These are phyloP conservation scores for Escarpia spicata DNA, from an alignment of 2,888 invertebrate genomes.

Conservation along the genomic window DNA sequence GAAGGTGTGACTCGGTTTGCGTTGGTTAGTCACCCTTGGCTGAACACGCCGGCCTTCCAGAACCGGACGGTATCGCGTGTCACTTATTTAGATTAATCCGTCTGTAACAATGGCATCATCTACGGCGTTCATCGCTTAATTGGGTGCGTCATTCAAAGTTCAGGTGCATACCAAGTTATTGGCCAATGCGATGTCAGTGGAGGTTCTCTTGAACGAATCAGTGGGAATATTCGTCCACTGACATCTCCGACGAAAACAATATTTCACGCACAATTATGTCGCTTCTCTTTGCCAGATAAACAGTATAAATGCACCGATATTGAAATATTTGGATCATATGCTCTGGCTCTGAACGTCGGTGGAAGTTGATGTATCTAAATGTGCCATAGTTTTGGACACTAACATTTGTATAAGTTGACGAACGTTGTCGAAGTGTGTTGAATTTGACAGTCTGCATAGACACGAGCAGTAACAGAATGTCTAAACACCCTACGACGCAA, in stretches of 20 bases:
- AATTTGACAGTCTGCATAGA: background rate
- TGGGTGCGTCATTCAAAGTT: background rate
- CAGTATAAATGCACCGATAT: background rate
- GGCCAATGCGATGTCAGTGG: background rate
- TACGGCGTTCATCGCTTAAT: background rate
- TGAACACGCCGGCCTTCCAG: background rate
- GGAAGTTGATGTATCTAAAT: no score
- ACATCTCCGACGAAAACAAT: constrained; percentile 2
- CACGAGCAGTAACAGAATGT: background rate
- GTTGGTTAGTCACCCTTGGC: background rate
- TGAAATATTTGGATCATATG: background rate
- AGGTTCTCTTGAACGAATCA: background rate
- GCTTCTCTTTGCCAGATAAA: background rate
- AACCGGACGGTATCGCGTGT: background rate
- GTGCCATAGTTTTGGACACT: no score
- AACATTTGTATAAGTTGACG: background rate
- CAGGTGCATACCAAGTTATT: background rate
- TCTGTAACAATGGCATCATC: background rate
- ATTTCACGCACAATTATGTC: background rate
- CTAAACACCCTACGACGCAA: background rate
- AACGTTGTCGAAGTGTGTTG: background rate
- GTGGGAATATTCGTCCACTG: background rate
- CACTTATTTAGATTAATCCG: background rate
- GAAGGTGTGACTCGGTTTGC: background rate
- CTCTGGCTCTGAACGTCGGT: no score